These are phyloP conservation scores for Tromatobia lineatoria DNA, from an alignment of 2,888 invertebrate genomes.

Conservation along the genomic window DNA sequence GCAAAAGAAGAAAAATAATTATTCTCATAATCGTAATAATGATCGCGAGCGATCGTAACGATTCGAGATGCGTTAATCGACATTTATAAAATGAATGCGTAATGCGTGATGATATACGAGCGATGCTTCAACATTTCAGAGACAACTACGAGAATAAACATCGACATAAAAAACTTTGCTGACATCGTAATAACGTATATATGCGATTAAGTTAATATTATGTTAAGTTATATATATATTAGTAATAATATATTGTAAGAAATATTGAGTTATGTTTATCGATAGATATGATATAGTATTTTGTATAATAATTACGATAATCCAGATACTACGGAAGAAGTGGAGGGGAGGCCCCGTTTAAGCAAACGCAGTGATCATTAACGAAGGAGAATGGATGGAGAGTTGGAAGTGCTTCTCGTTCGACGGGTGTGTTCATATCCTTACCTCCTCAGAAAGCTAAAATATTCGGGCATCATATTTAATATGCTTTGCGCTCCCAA, in stretches of 20 bases:
- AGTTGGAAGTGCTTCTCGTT: slow-evolving; percentile 83
- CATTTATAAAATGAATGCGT: slow-evolving; percentile 39
- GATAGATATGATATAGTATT: slow-evolving; percentile 49
- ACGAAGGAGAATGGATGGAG: slow-evolving; percentile 77
- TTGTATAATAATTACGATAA: slow-evolving; percentile 72
- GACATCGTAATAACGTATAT: slow-evolving; percentile 48
- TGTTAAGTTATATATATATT: background rate
- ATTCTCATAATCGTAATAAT: slow-evolving; percentile 42
- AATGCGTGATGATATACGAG: slow-evolving; percentile 61
- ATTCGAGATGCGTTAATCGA: slow-evolving; percentile 13
- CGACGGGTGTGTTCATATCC: slow-evolving; percentile 83
- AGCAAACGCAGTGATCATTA: slow-evolving; percentile 70
- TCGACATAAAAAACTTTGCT: slow-evolving; percentile 54
- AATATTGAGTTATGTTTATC: slow-evolving; percentile 29
- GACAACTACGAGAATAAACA: slow-evolving; percentile 66
- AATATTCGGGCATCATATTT: slow-evolving; percentile 84
- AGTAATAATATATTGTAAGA: slow-evolving; percentile 14
- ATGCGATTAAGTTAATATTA: slow-evolving; percentile 26
- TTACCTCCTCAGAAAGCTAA: slow-evolving; percentile 86
- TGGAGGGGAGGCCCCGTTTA: slow-evolving; percentile 69
- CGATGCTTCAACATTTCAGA: slow-evolving; percentile 66
- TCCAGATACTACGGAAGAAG: slow-evolving; percentile 72
- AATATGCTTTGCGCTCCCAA: slow-evolving; percentile 80
- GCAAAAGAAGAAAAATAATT: background rate
- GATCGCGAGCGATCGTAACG: slow-evolving; percentile 54